phyloP scores from a whole-genome alignment of 2,797 vertebrate genomes.

The Clarias laeviceps region DNA sequence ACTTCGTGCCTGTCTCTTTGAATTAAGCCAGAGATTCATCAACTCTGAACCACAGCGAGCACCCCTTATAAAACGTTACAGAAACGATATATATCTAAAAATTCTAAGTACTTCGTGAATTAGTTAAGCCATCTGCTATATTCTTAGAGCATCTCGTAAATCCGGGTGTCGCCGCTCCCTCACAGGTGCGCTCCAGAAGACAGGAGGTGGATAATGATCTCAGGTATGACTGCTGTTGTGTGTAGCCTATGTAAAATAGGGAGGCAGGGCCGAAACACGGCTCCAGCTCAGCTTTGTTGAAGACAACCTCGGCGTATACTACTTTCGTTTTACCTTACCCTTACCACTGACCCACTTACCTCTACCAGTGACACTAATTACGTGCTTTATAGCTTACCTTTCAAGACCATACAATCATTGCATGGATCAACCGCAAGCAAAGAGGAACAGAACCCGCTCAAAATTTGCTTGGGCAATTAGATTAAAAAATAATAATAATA shows the following conservation, averaged over 20 bases:
- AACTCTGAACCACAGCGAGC: constrained; percentile 35
- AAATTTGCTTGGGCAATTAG: not conserved
- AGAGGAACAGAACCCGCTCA: not conserved
- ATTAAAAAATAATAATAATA: not conserved
- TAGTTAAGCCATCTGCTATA: constrained; percentile 1
- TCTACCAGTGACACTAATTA: constrained; percentile 45
- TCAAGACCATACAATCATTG: constrained; percentile 2
- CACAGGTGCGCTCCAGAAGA: constrained; percentile 47
- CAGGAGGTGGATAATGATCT: constrained; percentile 48
- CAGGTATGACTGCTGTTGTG: constrained; percentile 44
- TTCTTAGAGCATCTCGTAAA: constrained; percentile 15
- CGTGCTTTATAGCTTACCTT: not conserved
- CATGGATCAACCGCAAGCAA: not conserved
- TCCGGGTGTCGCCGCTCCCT: constrained; percentile 29
- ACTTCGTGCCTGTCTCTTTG: not conserved
- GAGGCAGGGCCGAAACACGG: constrained; percentile 54
- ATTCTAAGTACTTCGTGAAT: not conserved
- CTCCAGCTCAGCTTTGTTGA: constrained; percentile 35
- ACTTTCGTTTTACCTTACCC: constrained; percentile 52
- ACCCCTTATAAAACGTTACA: not conserved
- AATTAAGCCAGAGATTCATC: not conserved
- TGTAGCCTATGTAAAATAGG: constrained; percentile 48
- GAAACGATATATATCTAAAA: not conserved
- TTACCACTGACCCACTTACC: constrained; percentile 47
- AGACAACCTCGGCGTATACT: constrained; percentile 25